Evolutionary conservation across 2,888 invertebrate species (phyloP).

Genomic region (Eupelmus urozonus): DNA sequence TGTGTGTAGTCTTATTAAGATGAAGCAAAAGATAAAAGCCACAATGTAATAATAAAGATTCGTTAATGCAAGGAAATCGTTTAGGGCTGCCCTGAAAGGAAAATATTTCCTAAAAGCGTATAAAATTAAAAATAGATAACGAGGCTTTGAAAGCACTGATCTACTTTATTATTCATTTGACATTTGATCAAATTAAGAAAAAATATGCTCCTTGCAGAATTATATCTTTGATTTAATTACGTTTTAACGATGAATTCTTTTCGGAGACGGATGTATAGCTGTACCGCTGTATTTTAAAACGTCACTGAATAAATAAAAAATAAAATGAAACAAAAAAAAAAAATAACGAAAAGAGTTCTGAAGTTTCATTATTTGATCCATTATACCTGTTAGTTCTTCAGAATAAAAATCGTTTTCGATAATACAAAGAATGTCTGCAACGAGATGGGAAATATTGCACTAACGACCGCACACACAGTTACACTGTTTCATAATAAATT

Average conservation of each 20-base stretch:
- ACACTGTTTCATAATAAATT: constrained; percentile 62
- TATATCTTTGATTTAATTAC: constrained; percentile 50
- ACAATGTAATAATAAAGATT: constrained; percentile 58
- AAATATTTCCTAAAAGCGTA: constrained; percentile 31
- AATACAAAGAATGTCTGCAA: constrained; percentile 42
- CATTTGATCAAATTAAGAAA: constrained; percentile 55
- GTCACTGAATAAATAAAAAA: constrained; percentile 72
- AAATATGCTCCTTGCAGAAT: constrained; percentile 59
- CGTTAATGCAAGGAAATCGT: constrained; percentile 58
- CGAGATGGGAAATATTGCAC: constrained; percentile 39
- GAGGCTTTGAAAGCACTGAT: constrained; percentile 56
- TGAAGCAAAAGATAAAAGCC: constrained; percentile 64
- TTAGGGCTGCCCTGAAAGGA: constrained; percentile 11
- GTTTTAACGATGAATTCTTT: constrained; percentile 63
- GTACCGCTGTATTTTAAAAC: constrained; percentile 72
- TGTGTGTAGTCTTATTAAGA: constrained; percentile 75
- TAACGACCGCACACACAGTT: constrained; percentile 70
- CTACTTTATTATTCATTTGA: constrained; percentile 55
- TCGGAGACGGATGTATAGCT: constrained; percentile 70
- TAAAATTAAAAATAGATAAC: constrained; percentile 31
- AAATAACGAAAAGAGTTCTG: constrained; percentile 61
- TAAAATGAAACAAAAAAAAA: constrained; percentile 63
- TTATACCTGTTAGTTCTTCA: constrained; percentile 60
- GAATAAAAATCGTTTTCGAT: constrained; percentile 2
- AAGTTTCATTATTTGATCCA: constrained; percentile 56